Evolutionary conservation across 1,140 invertebrate species (phyloP).

Genomic region (Tetramorium parvispinum): DNA sequence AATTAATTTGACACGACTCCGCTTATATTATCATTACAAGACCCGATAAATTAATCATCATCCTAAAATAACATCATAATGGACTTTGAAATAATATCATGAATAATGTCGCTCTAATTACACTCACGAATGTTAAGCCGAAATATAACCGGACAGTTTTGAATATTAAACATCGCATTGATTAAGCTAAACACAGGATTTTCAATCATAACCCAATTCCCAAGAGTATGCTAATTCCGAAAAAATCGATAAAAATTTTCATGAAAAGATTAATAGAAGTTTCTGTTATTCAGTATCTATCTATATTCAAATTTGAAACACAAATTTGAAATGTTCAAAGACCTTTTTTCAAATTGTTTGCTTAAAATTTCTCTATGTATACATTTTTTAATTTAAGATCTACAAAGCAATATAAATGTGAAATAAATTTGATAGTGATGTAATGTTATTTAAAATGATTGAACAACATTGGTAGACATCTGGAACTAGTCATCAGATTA

Average conservation of each 20-base stretch:
- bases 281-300: background rate
- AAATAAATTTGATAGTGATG: background rate
- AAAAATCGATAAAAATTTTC: background rate
- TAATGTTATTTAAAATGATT: background rate
- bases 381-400: background rate
- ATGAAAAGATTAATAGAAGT: background rate
- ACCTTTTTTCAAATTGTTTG: background rate
- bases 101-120: slow-evolving; percentile 47
- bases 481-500: background rate
- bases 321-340: background rate
- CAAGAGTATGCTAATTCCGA: background rate
- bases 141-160: background rate
- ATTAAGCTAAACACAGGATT: background rate
- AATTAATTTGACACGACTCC: background rate
- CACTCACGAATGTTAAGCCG: background rate
- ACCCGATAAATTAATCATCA: slow-evolving; percentile 43
- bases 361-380: background rate
- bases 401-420: background rate
- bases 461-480: background rate
- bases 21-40: slow-evolving; percentile 28
- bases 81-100: slow-evolving; percentile 39
- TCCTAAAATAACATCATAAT: slow-evolving; percentile 48
- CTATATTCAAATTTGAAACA: background rate
- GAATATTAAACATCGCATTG: background rate
- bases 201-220: background rate